A percentile compares a stretch with the other conserved stretches of the same genome.
Evolutionary conservation across 2,113 vertebrate genomes (phyloP).

Genomic region (Tonatia bakeri): DNA sequence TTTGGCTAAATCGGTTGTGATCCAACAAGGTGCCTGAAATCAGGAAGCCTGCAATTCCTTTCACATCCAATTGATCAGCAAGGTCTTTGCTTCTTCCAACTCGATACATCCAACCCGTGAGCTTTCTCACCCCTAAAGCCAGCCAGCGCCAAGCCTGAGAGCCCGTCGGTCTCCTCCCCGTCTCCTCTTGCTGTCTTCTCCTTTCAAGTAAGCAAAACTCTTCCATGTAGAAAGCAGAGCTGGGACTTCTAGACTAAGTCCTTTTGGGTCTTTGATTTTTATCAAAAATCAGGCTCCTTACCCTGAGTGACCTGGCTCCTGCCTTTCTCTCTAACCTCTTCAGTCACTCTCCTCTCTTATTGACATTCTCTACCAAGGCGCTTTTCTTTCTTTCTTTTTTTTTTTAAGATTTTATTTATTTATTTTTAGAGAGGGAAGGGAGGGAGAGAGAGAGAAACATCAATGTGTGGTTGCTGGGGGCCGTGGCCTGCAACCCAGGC

Average conservation of each 20-base stretch:
- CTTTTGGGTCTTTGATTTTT: not conserved
- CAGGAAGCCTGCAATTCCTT: not conserved
- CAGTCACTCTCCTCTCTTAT: not conserved
- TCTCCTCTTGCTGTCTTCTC: not conserved
- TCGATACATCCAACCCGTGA: accelerated
- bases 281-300: not conserved
- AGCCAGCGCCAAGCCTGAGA: too few species aligned
- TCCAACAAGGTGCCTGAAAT: not conserved
- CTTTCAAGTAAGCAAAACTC: not conserved
- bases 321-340: not conserved
- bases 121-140: not conserved
- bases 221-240: not conserved
- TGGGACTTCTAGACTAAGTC: not conserved
- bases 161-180: not conserved
- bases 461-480: too few species aligned
- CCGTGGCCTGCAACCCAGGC: too few species aligned
- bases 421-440: too few species aligned
- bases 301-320: too few species aligned
- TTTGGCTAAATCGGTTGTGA: not conserved
- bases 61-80: not conserved
- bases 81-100: not conserved
- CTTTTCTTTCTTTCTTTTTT: too few species aligned
- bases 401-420: too few species aligned
- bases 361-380: not conserved
- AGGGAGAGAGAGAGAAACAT: too few species aligned